These are phyloP conservation scores for Salvelinus alpinus DNA, from an alignment of 2,113 vertebrate genomes.

Conservation along the genomic window DNA sequence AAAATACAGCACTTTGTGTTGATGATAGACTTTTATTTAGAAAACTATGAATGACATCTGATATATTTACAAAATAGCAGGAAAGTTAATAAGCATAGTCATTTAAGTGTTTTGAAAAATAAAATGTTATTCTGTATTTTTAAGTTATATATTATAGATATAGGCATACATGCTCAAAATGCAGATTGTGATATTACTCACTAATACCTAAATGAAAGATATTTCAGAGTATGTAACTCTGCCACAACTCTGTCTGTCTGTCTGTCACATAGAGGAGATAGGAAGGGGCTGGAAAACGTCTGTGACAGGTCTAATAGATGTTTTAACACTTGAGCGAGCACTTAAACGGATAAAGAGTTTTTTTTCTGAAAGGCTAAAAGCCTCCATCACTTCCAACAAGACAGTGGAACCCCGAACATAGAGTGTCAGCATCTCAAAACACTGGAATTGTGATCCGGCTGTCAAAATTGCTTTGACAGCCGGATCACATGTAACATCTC, in stretches of 20 bases:
- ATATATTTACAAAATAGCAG: neutral
- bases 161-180: no score
- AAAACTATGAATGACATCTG: no score
- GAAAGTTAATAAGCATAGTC: neutral
- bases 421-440: constrained; percentile 77
- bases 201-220: neutral
- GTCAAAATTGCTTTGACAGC: constrained; percentile 84
- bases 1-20: neutral
- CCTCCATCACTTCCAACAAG: constrained; percentile 74
- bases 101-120: neutral
- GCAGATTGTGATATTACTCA: neutral
- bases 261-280: constrained; percentile 15
- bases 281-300: constrained; percentile 49
- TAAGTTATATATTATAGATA: neutral
- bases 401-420: constrained; percentile 65
- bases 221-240: neutral
- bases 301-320: constrained; percentile 61
- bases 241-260: neutral
- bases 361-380: constrained; percentile 63
- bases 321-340: constrained; percentile 63
- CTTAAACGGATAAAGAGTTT: constrained; percentile 62
- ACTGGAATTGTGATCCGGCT: constrained; percentile 62
- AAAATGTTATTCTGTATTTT: neutral
- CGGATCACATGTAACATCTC: constrained; percentile 80
- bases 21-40: no score